Evolutionary conservation across 53 echinoderm and acorn worm genomes (phyloP).

Genomic region (Mesocentrotus franciscanus): DNA sequence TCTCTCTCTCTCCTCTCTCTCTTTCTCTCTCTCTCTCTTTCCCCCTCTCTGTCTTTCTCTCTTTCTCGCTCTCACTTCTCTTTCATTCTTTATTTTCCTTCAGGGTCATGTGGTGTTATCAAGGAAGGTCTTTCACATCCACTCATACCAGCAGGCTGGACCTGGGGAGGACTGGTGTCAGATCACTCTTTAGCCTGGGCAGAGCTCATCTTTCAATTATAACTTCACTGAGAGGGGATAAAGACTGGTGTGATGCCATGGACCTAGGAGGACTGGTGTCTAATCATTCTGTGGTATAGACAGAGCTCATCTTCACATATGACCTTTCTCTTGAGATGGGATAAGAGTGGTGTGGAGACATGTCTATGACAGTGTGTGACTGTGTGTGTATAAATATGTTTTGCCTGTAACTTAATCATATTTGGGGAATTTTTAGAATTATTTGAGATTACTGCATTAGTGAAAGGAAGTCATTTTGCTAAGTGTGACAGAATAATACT

Average conservation of each 20-base stretch:
- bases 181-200: slow-evolving; percentile 83
- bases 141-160: slow-evolving; percentile 84
- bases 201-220: slow-evolving; percentile 73
- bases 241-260: slow-evolving; percentile 36
- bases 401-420: neutral
- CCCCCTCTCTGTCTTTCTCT: neutral
- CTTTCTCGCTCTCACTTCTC: neutral
- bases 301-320: slow-evolving; percentile 66
- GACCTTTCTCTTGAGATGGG: neutral
- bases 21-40: neutral
- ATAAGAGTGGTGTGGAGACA: neutral
- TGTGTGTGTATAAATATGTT: neutral
- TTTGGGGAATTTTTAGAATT: neutral
- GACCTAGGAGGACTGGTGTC: slow-evolving; percentile 80
- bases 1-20: neutral
- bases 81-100: neutral
- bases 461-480: neutral
- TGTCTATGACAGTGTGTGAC: neutral
- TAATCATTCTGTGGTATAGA: slow-evolving; percentile 77
- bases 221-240: slow-evolving; percentile 10
- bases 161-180: slow-evolving; percentile 83
- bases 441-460: neutral
- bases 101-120: slow-evolving; percentile 78
- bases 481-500: neutral
- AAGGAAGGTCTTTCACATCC: slow-evolving; percentile 82